Base-by-base conservation (phyloP, 2,113 vertebrate genomes). In the Machaerirhynchus nigripectus region DNA sequence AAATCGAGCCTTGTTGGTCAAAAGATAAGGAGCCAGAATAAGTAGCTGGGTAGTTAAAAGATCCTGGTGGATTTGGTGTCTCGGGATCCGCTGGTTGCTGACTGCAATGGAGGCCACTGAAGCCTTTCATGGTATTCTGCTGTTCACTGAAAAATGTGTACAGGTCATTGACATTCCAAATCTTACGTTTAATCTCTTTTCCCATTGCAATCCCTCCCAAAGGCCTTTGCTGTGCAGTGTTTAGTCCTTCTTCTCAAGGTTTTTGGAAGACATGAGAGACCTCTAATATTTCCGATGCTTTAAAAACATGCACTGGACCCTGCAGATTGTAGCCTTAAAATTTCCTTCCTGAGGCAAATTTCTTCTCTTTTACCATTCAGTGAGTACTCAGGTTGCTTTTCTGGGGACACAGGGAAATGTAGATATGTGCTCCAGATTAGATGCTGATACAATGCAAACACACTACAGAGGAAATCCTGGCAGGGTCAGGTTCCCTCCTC, bases 381-480 rank as follows among this genome's bases (percentile, higher is more conserved):
- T 56, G 90, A 81, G 88, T 73, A 46, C 63, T 90, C 39, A 24
- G 40, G 47, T 83, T 91, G 63, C 11, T 46, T 47, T 44, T 87
- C 57, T 82, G 12, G 6, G 76, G 33, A 74, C 75, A 52, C 68
- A 70, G 88, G 78, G 89, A 90, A 74, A 18, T 55, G 73, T 4
- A 91, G 93, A 90, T 96, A 53, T 88, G 67, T 74, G 80, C 69
- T 73, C 47, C 85, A 93, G 95, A 94, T 86, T 90, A 91, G 88
- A 78, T 84, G 84, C 70, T 83, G 92, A 80, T 91, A 88, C 87
- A 89, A 84, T 64, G 68, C 87, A 96, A 94, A 95, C 91, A 74
- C 47, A 65, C 27, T 68, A 7, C 57, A 93, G 95, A 97, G 96
- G 93, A 97, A 97, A 93, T 93, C 74, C 87, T 89, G 80, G 52